Percentiles rank a stretch among this genome's conserved stretches.
Conservation (phyloP, 2,113 vertebrate genomes). For the Sinocyclocheilus anshuiensis region DNA sequence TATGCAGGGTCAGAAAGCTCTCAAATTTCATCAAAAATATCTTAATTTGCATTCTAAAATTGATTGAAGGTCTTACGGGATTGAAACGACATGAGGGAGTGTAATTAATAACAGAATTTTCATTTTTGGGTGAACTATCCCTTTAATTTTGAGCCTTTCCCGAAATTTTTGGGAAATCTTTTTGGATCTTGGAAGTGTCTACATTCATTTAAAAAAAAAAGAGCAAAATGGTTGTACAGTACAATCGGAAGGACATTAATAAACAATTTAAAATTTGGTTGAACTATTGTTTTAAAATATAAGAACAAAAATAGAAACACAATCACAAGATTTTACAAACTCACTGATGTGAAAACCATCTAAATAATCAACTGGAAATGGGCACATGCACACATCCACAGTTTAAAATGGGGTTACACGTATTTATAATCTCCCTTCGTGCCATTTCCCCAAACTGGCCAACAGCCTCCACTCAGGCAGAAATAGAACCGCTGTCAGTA, state of each 20-base stretch:
- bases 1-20: no score
- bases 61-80: no score
- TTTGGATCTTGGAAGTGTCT: not conserved
- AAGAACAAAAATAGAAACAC: not conserved
- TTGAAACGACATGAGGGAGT: no score
- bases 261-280: not conserved
- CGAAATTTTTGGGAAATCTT: not conserved
- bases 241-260: not conserved
- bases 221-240: not conserved
- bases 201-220: not conserved
- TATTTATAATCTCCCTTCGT: not conserved
- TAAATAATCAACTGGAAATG: conserved; percentile 7
- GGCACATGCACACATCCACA: not conserved
- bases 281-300: not conserved
- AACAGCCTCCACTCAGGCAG: conserved; percentile 46
- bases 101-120: no score
- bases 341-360: conserved; percentile 1
- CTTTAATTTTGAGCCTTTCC: not conserved
- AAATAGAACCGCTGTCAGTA: conserved; percentile 71
- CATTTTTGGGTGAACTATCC: no score
- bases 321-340: not conserved
- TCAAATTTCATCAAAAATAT: no score
- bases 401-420: not conserved
- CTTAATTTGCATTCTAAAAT: no score
- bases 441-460: conserved; percentile 53